phyloP scores from a whole-genome alignment of 2,888 invertebrate genomes.

The Chrysina gloriosa region DNA sequence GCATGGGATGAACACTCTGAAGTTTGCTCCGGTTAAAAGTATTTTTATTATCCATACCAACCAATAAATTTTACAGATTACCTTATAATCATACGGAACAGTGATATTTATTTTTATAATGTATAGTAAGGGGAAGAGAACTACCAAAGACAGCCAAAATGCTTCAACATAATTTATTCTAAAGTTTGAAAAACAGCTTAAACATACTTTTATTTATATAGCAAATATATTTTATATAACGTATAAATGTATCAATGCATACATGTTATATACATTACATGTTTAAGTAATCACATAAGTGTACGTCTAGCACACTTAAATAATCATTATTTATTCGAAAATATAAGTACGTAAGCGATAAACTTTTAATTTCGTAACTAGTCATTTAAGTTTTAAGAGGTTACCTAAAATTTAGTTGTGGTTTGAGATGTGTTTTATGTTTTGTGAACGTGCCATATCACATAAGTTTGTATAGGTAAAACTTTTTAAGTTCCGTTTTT shows the following conservation, averaged over 20 bases:
- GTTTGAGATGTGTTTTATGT: conserved; percentile 48
- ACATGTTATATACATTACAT: conserved; percentile 18
- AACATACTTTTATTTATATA: conserved; percentile 25
- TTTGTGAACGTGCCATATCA: conserved; percentile 54
- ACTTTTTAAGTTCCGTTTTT: conserved; percentile 46
- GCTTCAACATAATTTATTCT: conserved; percentile 40
- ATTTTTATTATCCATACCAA: conserved; percentile 8
- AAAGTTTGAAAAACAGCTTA: conserved; percentile 27
- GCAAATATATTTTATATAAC: conserved; percentile 35
- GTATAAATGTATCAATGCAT: conserved; percentile 26
- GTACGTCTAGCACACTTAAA: conserved; percentile 30
- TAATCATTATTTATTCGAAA: conserved; percentile 29
- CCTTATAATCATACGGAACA: conserved; percentile 33
- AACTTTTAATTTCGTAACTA: conserved; percentile 35
- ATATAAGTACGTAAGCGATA: conserved; percentile 19
- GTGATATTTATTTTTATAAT: conserved; percentile 46
- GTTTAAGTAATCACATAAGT: conserved; percentile 26
- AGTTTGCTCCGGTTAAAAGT: conserved; percentile 79
- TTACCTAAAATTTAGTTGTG: conserved; percentile 40
- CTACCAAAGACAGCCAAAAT: conserved; percentile 46
- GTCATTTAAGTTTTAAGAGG: conserved; percentile 41
- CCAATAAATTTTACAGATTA: conserved; percentile 28
- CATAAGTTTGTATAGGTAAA: conserved; percentile 49
- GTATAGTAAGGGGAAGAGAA: conserved; percentile 32
- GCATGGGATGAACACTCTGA: conserved; percentile 92